These are phyloP conservation scores for Cheirogaleus medius DNA, from an alignment of 2,113 vertebrate genomes.

Conservation along the genomic window DNA sequence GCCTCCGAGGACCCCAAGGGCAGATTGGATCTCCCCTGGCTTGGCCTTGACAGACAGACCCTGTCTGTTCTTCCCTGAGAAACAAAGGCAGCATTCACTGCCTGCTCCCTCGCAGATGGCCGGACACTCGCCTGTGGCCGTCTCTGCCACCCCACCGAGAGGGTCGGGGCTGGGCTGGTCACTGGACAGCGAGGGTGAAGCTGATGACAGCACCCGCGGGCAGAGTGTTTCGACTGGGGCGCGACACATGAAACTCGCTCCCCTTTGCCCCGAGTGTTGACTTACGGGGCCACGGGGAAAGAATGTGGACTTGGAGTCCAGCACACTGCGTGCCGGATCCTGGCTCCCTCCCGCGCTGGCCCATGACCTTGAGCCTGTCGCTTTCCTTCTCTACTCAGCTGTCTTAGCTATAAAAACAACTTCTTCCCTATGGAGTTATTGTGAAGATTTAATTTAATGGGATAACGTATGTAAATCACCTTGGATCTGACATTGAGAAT, in stretches of 20 bases:
- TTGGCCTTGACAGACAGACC: constrained; percentile 88
- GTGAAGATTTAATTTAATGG: background rate
- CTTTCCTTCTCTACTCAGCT: background rate
- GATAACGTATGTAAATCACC: background rate
- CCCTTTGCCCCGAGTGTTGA: background rate
- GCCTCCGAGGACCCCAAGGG: constrained; percentile 82
- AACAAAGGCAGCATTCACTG: constrained; percentile 90
- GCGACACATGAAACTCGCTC: background rate
- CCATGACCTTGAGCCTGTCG: background rate
- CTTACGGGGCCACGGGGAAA: fast-evolving
- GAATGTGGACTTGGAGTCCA: fast-evolving
- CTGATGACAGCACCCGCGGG: background rate
- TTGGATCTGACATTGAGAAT: background rate
- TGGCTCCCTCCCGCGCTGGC: background rate
- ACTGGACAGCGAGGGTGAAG: too few relatives aligned
- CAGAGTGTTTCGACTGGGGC: background rate
- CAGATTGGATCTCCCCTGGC: constrained; percentile 88
- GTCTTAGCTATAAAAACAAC: background rate
- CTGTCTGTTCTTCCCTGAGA: constrained; percentile 90
- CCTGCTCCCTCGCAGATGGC: constrained; percentile 89
- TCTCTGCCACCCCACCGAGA: constrained; percentile 85
- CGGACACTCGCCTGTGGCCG: constrained; percentile 85
- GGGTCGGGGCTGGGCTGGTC: background rate
- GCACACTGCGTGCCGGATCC: fast-evolving
- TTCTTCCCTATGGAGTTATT: background rate